Conservation (phyloP, 2,797 vertebrate species). For the Eleutherodactylus coqui region DNA sequence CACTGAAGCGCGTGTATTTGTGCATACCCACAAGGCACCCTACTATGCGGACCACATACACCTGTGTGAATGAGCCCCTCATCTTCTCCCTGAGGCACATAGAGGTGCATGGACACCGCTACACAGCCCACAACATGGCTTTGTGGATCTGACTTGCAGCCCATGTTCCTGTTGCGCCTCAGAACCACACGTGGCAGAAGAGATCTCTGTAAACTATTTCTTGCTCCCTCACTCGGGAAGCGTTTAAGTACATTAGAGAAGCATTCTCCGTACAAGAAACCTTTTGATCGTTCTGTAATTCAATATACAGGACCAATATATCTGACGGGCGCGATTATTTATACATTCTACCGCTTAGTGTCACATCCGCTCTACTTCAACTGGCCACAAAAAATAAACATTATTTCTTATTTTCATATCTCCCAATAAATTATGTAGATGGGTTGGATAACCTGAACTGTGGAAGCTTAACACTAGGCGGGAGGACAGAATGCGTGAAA, state of each 20-base stretch:
- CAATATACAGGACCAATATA: neutral
- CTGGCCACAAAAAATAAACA: conserved; percentile 29
- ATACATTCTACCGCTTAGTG: neutral
- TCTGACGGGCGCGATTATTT: neutral
- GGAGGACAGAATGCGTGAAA: neutral
- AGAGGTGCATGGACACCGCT: neutral
- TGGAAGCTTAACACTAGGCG: conserved; percentile 16
- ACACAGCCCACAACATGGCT: neutral
- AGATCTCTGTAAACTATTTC: no score
- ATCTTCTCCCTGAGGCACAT: neutral
- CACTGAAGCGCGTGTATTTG: no score
- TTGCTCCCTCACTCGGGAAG: neutral
- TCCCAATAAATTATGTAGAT: conserved; percentile 23
- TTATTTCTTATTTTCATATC: conserved; percentile 15
- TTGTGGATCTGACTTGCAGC: neutral
- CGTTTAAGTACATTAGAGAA: neutral
- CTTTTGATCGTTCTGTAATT: neutral
- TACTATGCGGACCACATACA: no score
- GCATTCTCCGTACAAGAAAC: neutral
- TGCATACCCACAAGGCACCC: no score
- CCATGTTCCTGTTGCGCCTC: neutral
- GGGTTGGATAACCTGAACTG: conserved; percentile 27
- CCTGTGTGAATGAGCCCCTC: no score
- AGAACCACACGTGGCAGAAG: neutral
- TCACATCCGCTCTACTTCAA: neutral